Evolutionary conservation across 2,888 invertebrate species (phyloP), one percentile per base, ranked within the genome.

Genomic region (Polymixis flavicincta): DNA sequence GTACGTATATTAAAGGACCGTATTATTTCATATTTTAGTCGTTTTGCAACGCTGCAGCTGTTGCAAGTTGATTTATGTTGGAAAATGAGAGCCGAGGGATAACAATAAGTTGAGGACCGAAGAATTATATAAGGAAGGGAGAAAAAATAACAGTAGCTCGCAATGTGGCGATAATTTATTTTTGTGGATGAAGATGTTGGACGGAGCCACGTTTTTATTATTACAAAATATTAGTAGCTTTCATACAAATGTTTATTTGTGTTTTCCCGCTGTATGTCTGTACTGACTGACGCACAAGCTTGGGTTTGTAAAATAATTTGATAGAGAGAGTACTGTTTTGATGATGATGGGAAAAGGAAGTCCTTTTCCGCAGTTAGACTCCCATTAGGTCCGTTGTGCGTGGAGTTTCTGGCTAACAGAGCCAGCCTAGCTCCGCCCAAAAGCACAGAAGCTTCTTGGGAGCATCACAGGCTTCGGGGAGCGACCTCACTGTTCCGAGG

Each of bases 1-100:
- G 76, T 84, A 48, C 67, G 37, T 59, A 71, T 55, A 80, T 78
- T 78, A 74, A 81, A 75, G 76, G 68, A 80, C 57, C 72, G 69
- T 74, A 82, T 87, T 82, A 82, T 85, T 87, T 84, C 71, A 85
- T 77, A 87, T 80, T 85, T 84, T 82, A 79, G 80, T 86, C 85
- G 78, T 85, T 87, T 83, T 87, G 86, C 87, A 87, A 75, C 77
- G 63, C 52, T 87, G 87, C 86, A 87, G 86, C 82, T 87, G 86
- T 87, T 87, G 84, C 86, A 87, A 80, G 78, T 80, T 87, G 86
- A 87, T 87, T 87, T 87, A 87, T 87, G 85, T 80, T 80, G 76
- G 78, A 79, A 87, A 85, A 87, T 86, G 79, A 84, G 83, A 75
- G 74, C 67, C 68, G 67, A 79, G 72, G 85, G 81, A 77, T 78